Conservation (phyloP, 2,888 invertebrate genomes). For the Gasteruption jaculator region DNA sequence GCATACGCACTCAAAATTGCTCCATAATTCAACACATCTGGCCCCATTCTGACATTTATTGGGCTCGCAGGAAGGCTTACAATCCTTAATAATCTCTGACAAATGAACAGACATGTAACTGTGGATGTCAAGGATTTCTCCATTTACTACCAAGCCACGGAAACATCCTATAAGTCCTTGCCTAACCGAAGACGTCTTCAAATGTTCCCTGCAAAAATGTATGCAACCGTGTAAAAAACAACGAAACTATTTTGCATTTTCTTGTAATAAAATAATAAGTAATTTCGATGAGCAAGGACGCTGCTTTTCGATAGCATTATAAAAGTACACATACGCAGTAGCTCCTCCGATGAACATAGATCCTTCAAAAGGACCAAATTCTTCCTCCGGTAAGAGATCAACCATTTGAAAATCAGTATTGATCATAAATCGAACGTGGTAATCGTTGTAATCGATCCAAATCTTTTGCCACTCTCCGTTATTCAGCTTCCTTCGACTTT, state of each 20-base stretch:
- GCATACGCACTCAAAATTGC: conserved; percentile 87
- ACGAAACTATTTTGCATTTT: no score
- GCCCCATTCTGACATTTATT: conserved; percentile 92
- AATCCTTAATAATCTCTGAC: conserved; percentile 88
- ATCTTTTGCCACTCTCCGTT: conserved; percentile 96
- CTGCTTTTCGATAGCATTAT: no score
- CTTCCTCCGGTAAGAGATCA: conserved; percentile 76
- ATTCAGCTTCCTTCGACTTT: conserved; percentile 77
- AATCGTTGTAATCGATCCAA: conserved; percentile 91
- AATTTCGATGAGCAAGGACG: not conserved
- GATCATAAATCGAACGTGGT: conserved; percentile 89
- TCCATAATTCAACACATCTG: conserved; percentile 87
- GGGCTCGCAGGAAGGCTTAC: conserved; percentile 90
- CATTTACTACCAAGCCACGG: conserved; percentile 86
- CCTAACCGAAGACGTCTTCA: conserved; percentile 77
- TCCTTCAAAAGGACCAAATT: conserved; percentile 89
- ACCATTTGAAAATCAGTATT: conserved; percentile 88
- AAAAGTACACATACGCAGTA: conserved; percentile 76
- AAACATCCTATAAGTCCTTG: conserved; percentile 93
- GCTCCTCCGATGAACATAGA: conserved; percentile 93
- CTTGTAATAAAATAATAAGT: no score
- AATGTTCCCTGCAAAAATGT: conserved; percentile 61
- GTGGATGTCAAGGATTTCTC: conserved; percentile 85
- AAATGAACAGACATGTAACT: conserved; percentile 89
- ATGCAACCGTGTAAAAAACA: not conserved